phyloP scores from a whole-genome alignment of 1,140 invertebrate species.

The Rhizoglyphus robini region DNA sequence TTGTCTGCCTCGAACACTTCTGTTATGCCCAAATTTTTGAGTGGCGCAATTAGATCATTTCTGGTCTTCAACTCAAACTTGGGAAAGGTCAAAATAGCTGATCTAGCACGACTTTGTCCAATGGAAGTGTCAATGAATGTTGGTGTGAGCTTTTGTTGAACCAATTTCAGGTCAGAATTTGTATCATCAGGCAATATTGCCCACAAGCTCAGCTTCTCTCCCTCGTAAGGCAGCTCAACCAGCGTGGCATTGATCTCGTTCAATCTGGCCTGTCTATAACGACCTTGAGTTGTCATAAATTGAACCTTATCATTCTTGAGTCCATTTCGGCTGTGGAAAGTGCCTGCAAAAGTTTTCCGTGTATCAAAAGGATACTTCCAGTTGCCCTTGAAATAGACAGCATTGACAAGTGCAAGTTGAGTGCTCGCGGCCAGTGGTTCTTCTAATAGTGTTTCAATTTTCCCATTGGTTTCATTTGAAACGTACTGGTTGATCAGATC shows the following conservation, averaged over 20 bases:
- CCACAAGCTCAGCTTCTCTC: slow-evolving; percentile 31
- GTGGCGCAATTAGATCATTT: slow-evolving; percentile 43
- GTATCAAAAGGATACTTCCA: slow-evolving; percentile 57
- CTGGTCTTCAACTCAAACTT: slow-evolving; percentile 59
- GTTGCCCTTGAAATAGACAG: slow-evolving; percentile 68
- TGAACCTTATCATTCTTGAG: neutral
- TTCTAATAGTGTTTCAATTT: slow-evolving; percentile 50
- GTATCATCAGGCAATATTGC: slow-evolving; percentile 29
- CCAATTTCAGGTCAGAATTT: neutral
- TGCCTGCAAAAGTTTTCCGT: slow-evolving; percentile 39
- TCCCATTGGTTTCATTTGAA: slow-evolving; percentile 50
- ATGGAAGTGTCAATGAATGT: neutral
- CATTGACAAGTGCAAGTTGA: slow-evolving; percentile 58
- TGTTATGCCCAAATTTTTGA: slow-evolving; percentile 48
- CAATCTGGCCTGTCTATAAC: neutral
- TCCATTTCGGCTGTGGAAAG: slow-evolving; percentile 45
- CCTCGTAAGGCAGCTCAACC: slow-evolving; percentile 47
- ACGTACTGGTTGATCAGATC: slow-evolving; percentile 63
- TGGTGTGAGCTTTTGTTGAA: neutral
- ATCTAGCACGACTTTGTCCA: slow-evolving; percentile 21
- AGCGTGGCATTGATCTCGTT: slow-evolving; percentile 6
- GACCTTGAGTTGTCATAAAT: neutral
- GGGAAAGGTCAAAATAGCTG: slow-evolving; percentile 54
- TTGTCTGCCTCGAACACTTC: slow-evolving; percentile 52
- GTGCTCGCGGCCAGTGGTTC: slow-evolving; percentile 39